Base-by-base conservation (phyloP, 2,888 invertebrate species). In the Yponomeuta malinellus region DNA sequence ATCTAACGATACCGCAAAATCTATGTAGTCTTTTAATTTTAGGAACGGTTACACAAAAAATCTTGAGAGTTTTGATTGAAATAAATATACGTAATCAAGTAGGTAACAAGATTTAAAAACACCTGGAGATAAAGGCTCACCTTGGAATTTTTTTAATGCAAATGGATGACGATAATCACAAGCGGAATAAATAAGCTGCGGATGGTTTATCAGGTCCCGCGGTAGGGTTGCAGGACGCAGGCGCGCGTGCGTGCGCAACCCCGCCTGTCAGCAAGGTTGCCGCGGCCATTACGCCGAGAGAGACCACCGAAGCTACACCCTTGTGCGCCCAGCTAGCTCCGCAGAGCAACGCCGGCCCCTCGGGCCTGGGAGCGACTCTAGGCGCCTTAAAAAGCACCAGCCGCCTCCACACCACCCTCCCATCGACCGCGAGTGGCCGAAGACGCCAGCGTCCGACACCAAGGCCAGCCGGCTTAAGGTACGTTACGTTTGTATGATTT, bases 311-410 rank as follows among this genome's bases (percentile, higher is more conserved):
- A 86, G 85, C 80, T 81, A 89, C 85, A 88, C 90, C 66, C 71
- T 88, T 87, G 84, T 86, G 84, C 82, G 83, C 80, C 79, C 81
- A 85, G 87, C 84, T 83, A 87, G 86, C 88, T 79, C 80, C 83
- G 83, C 86, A 83, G 78, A 87, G 88, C 88, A 87, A 89, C 90
- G 88, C 90, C 90, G 90, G 91, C 90, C 91, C 89, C 81, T 85
- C 63, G 88, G 90, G 89, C 90, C 88, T 82, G 85, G 85, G 89
- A 72, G 72, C 72, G 69, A 67, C 52, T 43, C 59, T 63, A 33
- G 71, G 68, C 71, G 71, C 71, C 64, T 68, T 63, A 63, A 43
- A 12, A 43, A 69, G 52, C 48, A 63, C 70, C 29, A 23, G 64
- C 64, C 67, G 33, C 63, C 48, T n/a, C 70, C 43, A 5, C 37